These are phyloP conservation scores for Nothocercus nigrocapillus DNA, from an alignment of 2,113 vertebrate genomes.

Conservation along the genomic window DNA sequence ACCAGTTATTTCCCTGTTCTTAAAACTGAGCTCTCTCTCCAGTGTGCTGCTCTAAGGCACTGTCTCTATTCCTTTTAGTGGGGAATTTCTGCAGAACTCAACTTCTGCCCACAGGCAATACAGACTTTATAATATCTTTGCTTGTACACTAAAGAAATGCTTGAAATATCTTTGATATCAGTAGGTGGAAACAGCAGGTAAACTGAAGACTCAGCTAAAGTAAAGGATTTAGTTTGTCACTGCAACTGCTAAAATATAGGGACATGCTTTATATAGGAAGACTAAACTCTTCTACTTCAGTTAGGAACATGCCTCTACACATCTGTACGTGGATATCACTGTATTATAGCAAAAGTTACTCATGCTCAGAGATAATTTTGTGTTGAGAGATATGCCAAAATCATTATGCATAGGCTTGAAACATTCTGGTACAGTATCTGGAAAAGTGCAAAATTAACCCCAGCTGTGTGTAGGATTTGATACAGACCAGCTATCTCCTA, in stretches of 20 bases:
- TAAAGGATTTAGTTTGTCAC: neutral
- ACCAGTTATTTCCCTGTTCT: neutral
- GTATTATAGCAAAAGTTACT: neutral
- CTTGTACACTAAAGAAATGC: neutral
- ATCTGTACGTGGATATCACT: neutral
- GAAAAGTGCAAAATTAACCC: neutral
- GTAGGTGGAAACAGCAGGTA: neutral
- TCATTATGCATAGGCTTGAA: neutral
- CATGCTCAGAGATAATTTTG: neutral
- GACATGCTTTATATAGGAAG: neutral
- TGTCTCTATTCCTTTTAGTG: neutral
- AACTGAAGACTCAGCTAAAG: neutral
- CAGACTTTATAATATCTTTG: neutral
- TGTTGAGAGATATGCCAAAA: neutral
- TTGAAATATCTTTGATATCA: neutral
- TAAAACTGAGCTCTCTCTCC: neutral
- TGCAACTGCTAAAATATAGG: neutral
- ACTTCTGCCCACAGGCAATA: neutral
- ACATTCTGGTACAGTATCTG: neutral
- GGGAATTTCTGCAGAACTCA: neutral
- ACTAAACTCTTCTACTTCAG: neutral
- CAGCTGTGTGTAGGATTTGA: neutral
- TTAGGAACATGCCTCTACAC: neutral
- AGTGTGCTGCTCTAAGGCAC: neutral
- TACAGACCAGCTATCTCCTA: neutral